A percentile compares a stretch with the other conserved stretches of the same genome.
phyloP scores from a whole-genome alignment of 2,113 vertebrate genomes.

The Poeciliopsis turrubarensis region DNA sequence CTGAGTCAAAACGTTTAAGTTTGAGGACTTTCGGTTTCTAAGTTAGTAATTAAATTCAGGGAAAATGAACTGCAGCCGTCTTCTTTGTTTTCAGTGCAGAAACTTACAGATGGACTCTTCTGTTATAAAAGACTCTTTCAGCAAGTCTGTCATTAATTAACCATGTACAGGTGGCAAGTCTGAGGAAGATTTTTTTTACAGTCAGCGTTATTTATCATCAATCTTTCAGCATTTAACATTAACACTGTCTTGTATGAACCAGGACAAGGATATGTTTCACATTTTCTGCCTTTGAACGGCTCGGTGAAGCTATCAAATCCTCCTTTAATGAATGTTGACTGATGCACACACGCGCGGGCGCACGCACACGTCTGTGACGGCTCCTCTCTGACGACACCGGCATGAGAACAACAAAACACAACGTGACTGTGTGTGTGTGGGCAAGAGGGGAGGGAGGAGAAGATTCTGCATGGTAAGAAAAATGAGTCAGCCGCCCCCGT shows the following conservation, averaged over 20 bases:
- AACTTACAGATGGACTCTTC: too few species aligned
- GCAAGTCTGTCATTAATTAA: background rate
- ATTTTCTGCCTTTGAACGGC: background rate
- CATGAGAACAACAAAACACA: slow-evolving; percentile 49
- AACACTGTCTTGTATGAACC: background rate
- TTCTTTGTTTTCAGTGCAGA: background rate
- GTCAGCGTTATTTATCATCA: background rate
- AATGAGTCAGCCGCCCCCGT: slow-evolving; percentile 67
- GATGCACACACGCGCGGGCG: background rate
- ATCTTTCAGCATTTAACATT: background rate
- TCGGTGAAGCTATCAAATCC: background rate
- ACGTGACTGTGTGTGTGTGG: slow-evolving; percentile 54
- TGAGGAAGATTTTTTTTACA: background rate
- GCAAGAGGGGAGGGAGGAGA: slow-evolving; percentile 41
- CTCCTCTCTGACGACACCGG: slow-evolving; percentile 20
- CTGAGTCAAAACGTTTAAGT: too few species aligned
- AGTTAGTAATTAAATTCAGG: background rate
- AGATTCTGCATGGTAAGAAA: slow-evolving; percentile 61
- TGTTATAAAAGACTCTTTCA: background rate
- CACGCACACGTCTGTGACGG: slow-evolving; percentile 1
- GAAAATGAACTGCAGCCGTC: background rate
- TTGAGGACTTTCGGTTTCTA: too few species aligned
- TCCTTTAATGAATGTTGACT: background rate
- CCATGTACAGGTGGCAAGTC: background rate
- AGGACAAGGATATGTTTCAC: background rate